Evolutionary conservation across 2,113 vertebrate genomes (phyloP).

Genomic region (Melozone crissalis): DNA sequence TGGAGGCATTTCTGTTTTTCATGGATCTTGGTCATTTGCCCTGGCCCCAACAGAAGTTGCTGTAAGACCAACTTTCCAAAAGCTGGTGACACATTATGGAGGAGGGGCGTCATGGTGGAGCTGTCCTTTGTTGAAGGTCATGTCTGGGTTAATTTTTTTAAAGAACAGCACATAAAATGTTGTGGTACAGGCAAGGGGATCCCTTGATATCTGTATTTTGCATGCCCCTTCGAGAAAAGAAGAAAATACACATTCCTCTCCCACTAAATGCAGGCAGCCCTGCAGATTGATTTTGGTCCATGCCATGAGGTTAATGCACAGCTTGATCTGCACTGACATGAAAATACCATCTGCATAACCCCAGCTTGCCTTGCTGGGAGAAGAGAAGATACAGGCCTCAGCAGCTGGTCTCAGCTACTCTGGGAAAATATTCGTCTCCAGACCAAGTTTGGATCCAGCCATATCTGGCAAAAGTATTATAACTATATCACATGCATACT

Average conservation of each 20-base stretch:
- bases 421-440: slow-evolving; percentile 51
- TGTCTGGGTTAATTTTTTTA: not conserved
- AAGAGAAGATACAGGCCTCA: slow-evolving; percentile 49
- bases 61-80: not conserved
- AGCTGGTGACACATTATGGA: not conserved
- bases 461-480: slow-evolving; percentile 47
- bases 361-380: slow-evolving; percentile 15
- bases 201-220: slow-evolving; percentile 3
- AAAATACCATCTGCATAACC: slow-evolving; percentile 70
- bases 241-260: not conserved
- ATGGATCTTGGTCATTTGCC: not conserved
- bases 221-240: not conserved
- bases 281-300: slow-evolving; percentile 60
- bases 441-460: slow-evolving; percentile 52
- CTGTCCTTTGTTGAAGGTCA: not conserved
- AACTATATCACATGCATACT: slow-evolving; percentile 36
- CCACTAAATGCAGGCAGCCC: not conserved
- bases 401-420: slow-evolving; percentile 63
- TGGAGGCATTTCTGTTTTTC: not conserved
- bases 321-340: slow-evolving; percentile 53
- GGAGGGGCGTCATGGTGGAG: not conserved
- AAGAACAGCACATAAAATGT: not conserved
- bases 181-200: not conserved
- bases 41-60: not conserved
- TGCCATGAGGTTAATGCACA: slow-evolving; percentile 62